Conservation (phyloP, 2,888 invertebrate genomes). For the Pollenia amentaria region DNA sequence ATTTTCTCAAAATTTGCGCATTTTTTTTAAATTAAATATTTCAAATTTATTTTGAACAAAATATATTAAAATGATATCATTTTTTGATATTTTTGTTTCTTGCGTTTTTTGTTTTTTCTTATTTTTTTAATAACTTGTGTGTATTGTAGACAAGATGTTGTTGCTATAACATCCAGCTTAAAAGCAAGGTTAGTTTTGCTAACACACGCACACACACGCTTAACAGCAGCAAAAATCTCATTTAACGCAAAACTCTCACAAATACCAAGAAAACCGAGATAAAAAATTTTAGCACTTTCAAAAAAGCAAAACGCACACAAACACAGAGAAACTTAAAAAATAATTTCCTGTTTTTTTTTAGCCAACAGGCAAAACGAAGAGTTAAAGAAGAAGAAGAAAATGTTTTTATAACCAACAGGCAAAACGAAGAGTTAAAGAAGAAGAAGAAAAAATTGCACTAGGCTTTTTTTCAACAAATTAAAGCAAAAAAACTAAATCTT, state of each 20-base stretch:
- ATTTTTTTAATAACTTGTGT: constrained; percentile 36
- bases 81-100: constrained; percentile 26
- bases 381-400: background rate
- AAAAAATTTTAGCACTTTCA: constrained; percentile 56
- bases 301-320: constrained; percentile 47
- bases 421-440: constrained; percentile 11
- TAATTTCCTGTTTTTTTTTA: constrained; percentile 72
- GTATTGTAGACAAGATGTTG: constrained; percentile 31
- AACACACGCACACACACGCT: constrained; percentile 68
- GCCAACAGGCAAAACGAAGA: constrained; percentile 41
- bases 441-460: constrained; percentile 41
- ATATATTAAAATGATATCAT: constrained; percentile 65
- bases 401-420: constrained; percentile 49
- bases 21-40: constrained; percentile 10
- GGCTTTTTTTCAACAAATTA: constrained; percentile 48
- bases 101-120: constrained; percentile 33
- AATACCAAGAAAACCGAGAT: constrained; percentile 42
- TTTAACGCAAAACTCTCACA: constrained; percentile 63
- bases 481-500: background rate
- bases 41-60: constrained; percentile 44
- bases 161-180: constrained; percentile 54
- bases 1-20: background rate
- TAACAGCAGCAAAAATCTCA: constrained; percentile 20
- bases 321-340: constrained; percentile 34
- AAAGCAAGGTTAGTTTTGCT: constrained; percentile 69